Conservation (phyloP, 2,888 invertebrate species). For the Isotomurus palustris region DNA sequence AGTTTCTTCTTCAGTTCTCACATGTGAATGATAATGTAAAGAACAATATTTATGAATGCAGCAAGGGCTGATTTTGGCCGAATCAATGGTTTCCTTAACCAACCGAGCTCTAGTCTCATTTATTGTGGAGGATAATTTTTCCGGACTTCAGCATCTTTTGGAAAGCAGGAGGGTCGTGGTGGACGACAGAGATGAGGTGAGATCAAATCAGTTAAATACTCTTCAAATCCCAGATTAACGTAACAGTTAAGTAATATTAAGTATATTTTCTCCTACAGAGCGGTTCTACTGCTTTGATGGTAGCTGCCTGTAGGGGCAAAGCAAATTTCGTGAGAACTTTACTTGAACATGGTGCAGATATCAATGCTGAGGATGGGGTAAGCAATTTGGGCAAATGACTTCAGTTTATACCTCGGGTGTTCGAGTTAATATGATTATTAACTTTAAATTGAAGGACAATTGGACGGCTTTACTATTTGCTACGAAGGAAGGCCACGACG, state of each 20-base stretch:
- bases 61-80: slow-evolving; percentile 34
- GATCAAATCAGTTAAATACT: slow-evolving; percentile 26
- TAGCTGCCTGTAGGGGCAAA: slow-evolving; percentile 81
- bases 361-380: slow-evolving; percentile 78
- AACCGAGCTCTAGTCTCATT: slow-evolving; percentile 51
- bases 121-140: slow-evolving; percentile 73
- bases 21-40: too few relatives aligned
- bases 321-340: slow-evolving; percentile 76
- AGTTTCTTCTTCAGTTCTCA: too few relatives aligned
- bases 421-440: too few relatives aligned
- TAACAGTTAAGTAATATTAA: neutral
- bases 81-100: slow-evolving; percentile 43
- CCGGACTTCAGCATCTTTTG: slow-evolving; percentile 73
- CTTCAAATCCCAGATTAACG: too few relatives aligned
- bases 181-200: slow-evolving; percentile 83
- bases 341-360: slow-evolving; percentile 84
- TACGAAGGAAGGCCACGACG: slow-evolving; percentile 78
- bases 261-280: slow-evolving; percentile 59
- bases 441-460: slow-evolving; percentile 61
- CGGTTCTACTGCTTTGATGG: slow-evolving; percentile 89
- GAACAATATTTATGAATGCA: too few relatives aligned
- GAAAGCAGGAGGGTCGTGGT: slow-evolving; percentile 72
- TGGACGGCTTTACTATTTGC: slow-evolving; percentile 90
- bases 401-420: neutral
- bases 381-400: slow-evolving; percentile 40